Percentiles rank a stretch among this genome's conserved stretches.
These are phyloP conservation scores for Odobenus rosmarus DNA, from an alignment of 2,113 vertebrate species.

Conservation along the genomic window DNA sequence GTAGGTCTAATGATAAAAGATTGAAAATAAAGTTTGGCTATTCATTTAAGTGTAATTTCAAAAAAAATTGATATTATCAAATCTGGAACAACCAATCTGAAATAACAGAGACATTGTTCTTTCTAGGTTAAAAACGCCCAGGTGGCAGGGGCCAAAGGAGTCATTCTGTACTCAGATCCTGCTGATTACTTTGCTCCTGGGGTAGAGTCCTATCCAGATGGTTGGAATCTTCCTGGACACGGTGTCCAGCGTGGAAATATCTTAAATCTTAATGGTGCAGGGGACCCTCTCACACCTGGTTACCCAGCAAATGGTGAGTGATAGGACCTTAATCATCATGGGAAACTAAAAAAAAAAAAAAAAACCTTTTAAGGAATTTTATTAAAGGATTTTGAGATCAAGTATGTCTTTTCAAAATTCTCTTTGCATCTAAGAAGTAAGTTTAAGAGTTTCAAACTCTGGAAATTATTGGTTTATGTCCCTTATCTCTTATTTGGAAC, in stretches of 20 bases:
- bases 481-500: neutral
- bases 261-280: conserved; percentile 95
- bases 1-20: neutral
- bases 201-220: conserved; percentile 91
- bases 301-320: conserved; percentile 96
- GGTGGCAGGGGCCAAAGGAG: conserved; percentile 91
- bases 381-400: neutral
- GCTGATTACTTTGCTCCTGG: conserved; percentile 93
- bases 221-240: conserved; percentile 95
- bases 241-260: conserved; percentile 96
- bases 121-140: conserved; percentile 95
- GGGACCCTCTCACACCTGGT: conserved; percentile 96
- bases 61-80: neutral
- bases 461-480: neutral
- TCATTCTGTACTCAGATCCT: conserved; percentile 97
- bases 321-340: neutral
- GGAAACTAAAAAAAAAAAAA: neutral
- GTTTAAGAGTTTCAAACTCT: neutral
- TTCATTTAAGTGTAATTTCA: neutral
- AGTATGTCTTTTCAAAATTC: neutral
- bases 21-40: neutral
- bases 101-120: conserved; percentile 38
- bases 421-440: neutral
- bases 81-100: neutral
- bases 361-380: neutral